A percentile compares a stretch with the other conserved stretches of the same genome.
These are phyloP conservation scores for Istiophorus platypterus DNA, from an alignment of 2,113 vertebrate species.

Conservation along the genomic window DNA sequence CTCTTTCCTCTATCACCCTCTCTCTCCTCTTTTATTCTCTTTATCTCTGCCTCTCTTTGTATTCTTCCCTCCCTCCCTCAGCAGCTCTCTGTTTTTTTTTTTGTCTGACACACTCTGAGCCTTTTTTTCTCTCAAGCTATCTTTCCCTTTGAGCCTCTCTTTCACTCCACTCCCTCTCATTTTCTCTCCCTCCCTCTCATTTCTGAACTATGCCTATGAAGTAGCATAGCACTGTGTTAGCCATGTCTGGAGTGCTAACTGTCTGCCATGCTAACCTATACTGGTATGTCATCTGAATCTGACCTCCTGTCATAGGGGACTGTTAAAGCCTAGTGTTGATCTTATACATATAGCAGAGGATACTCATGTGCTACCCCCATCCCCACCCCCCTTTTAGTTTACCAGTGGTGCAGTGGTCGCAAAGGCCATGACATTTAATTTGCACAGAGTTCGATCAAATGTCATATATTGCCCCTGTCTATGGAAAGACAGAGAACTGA, in stretches of 20 bases:
- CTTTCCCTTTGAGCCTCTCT: constrained; percentile 71
- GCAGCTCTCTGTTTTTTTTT: constrained; percentile 53
- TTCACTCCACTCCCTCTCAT: constrained; percentile 52
- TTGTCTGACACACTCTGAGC: constrained; percentile 58
- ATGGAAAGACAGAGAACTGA: constrained; percentile 29
- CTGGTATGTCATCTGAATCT: constrained; percentile 55
- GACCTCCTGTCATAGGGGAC: constrained; percentile 47
- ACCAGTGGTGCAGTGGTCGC: constrained; percentile 32
- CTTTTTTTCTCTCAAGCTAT: constrained; percentile 69
- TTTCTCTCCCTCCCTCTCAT: constrained; percentile 57
- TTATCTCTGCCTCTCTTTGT: constrained; percentile 71
- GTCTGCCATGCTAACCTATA: constrained; percentile 54
- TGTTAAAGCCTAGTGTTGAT: constrained; percentile 15
- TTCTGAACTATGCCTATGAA: constrained; percentile 62
- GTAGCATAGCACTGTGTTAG: constrained; percentile 53
- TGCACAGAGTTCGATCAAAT: constrained; percentile 64
- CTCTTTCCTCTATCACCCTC: constrained; percentile 51
- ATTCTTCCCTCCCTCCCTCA: constrained; percentile 61
- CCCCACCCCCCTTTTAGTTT: background rate
- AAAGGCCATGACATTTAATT: constrained; percentile 62
- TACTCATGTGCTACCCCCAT: background rate
- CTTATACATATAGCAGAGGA: constrained; percentile 17
- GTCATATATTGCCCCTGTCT: constrained; percentile 33
- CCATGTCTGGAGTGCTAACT: constrained; percentile 47
- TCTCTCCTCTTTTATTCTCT: constrained; percentile 70